Evolutionary conservation across 2,888 invertebrate genomes (phyloP).

Genomic region (Chrysolina americana): DNA sequence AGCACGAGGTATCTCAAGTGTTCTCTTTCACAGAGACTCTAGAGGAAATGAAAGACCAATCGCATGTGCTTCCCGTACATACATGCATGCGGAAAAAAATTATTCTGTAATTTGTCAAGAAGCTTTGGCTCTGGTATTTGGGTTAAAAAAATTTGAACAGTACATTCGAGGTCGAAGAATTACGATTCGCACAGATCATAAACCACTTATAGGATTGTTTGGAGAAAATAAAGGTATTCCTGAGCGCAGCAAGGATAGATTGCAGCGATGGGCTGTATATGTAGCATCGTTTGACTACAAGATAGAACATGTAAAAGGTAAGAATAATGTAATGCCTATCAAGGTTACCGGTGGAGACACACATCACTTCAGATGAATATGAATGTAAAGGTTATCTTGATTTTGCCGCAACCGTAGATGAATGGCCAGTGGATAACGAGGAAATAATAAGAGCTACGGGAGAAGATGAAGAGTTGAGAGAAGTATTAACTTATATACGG

Average conservation of each 20-base stretch:
- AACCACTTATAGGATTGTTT: constrained; percentile 58
- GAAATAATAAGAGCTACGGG: not conserved
- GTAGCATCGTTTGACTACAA: constrained; percentile 2
- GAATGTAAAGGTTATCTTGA: constrained; percentile 19
- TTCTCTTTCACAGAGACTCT: constrained; percentile 3
- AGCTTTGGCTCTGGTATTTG: constrained; percentile 60
- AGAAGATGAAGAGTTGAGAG: not conserved
- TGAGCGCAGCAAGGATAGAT: not conserved
- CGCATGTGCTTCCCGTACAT: constrained; percentile 54
- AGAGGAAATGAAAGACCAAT: constrained; percentile 51
- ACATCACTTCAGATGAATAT: constrained; percentile 8
- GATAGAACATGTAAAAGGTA: constrained; percentile 15
- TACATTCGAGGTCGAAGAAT: constrained; percentile 60
- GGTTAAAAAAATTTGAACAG: constrained; percentile 58
- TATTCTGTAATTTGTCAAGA: constrained; percentile 53
- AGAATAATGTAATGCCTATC: constrained; percentile 8
- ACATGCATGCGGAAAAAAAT: constrained; percentile 53
- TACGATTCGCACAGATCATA: constrained; percentile 59
- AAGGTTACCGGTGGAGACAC: not conserved
- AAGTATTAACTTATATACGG: not conserved
- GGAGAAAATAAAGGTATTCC: constrained; percentile 36
- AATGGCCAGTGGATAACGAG: constrained; percentile 36
- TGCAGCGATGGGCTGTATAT: constrained; percentile 19
- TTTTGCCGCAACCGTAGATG: constrained; percentile 12
- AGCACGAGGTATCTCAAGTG: constrained; percentile 27